Evolutionary conservation across 2,888 invertebrate genomes (phyloP), one percentile per base, ranked within the genome.

Genomic region (Fragum fragum): DNA sequence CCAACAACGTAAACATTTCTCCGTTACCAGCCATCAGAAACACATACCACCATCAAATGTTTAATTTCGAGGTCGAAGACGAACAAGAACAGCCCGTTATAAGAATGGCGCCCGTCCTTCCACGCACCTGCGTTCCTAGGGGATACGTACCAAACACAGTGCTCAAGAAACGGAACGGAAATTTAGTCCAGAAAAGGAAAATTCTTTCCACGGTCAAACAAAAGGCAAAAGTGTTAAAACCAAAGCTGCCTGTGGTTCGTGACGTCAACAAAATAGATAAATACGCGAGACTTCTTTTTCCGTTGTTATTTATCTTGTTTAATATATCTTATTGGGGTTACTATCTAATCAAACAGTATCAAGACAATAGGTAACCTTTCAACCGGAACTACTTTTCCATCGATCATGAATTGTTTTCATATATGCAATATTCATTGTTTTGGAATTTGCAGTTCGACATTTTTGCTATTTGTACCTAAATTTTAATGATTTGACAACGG

Each of bases 231-330:
- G 89, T 88, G 66, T 88, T 92, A 53, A 90, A 91, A 78, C 89
- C 90, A 32, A 92, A 91, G 81, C 91, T 94, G 9, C 94, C 94
- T 0, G 83, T 89, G 21, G 93, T 99, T 89, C 97, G 98, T 91
- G 99, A 99, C 95, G 99, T 99, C 82, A 99, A 99, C 95, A 97
- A 99, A 89, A 99, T 99, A 93, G 99, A 99, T 95, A 99, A 99
- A 92, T 99, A 99, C 95, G 99, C 99, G 47, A 96, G 99, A 90
- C 97, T 99, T 92, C 96, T 99, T 86, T 99, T 99, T 95, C 99
- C 99, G 0, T 97, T 99, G 85, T 97, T 98, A 90, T 99, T 99
- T 95, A 96, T 99, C 92, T 95, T 98, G 88, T 99, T 99, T 95
- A 99, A 99, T 95, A 97, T 97, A 55, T 97, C 97, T 90, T 99